Evolutionary conservation across 2,888 invertebrate species (phyloP), one percentile per base, ranked within the genome.

Genomic region (Artemia sinica): DNA sequence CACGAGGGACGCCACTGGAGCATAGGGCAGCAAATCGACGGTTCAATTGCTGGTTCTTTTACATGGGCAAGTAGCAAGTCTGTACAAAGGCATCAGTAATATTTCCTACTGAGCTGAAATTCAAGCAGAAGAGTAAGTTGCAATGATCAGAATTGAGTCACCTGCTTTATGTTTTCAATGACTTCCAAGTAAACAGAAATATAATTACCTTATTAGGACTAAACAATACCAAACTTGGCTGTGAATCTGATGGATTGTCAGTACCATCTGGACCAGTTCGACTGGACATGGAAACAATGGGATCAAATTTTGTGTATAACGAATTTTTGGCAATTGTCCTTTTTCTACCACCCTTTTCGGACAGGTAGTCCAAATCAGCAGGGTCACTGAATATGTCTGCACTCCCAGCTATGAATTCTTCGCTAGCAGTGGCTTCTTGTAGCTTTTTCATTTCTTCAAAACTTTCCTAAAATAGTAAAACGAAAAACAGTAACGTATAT

Each of bases 161-260:
- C 2, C 28, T 28, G 28, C 28, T 28, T 28, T 28, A 28, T 28
- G 28, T 28, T 28, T 28, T 28, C 28, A 28, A 28, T 14, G 13
- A n/a, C 1, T 3, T 4, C 52, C 1, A n/a, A 14, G 3, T 3
- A 52, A 13, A n/a, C 13, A n/a, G 14, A 13, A 52, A 13, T 52
- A 14, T 58, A n/a, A n/a, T 58, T 58, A 58, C 58, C 58, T 58
- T 58, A 10, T n/a, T 58, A 7, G 58, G 58, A 58, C 58, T 58
- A 18, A 58, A 58, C 58, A 58, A 14, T 8, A 58, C 58, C 58
- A 58, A 18, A 18, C 58, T 58, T 14, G 58, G 14, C 10, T n/a
- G n/a, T 9, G 58, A 18, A 8, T 58, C 14, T 8, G 58, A 58
- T 58, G 58, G 58, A 58, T 58, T 58, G 14, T 58, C 58, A n/a